phyloP scores from a whole-genome alignment of 2,797 vertebrate genomes.

The Cynodonichthys magdalenae region DNA sequence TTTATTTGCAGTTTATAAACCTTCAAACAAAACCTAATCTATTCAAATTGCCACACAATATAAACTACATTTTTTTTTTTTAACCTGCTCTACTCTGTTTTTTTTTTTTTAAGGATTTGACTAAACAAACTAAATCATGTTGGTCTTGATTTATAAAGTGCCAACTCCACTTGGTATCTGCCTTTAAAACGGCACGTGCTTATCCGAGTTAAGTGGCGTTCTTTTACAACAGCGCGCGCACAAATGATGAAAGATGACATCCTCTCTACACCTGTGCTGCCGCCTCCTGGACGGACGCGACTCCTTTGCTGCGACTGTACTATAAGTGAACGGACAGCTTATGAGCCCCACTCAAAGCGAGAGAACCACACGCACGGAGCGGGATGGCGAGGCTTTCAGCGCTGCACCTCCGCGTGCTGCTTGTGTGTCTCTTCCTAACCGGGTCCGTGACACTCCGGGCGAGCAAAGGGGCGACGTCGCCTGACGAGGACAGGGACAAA shows the following conservation, averaged over 20 bases:
- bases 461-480: constrained; percentile 54
- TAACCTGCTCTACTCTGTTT: no score
- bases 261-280: constrained; percentile 81
- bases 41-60: no score
- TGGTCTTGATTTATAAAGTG: neutral
- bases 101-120: neutral
- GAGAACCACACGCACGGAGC: constrained; percentile 70
- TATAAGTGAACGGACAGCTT: constrained; percentile 81
- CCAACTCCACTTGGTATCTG: constrained; percentile 8
- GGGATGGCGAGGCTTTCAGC: constrained; percentile 75
- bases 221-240: constrained; percentile 12
- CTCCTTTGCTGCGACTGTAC: constrained; percentile 70
- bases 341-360: constrained; percentile 75
- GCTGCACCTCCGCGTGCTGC: constrained; percentile 70
- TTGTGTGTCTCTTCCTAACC: constrained; percentile 60
- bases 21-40: no score
- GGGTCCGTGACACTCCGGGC: constrained; percentile 44
- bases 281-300: constrained; percentile 84
- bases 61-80: no score
- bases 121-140: neutral
- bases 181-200: constrained; percentile 27
- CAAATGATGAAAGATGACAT: constrained; percentile 42
- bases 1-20: no score
- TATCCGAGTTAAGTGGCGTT: constrained; percentile 10
- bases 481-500: constrained; percentile 70